Evolutionary conservation across 2,113 vertebrate species (phyloP).

Genomic region (Stegostoma tigrinum): DNA sequence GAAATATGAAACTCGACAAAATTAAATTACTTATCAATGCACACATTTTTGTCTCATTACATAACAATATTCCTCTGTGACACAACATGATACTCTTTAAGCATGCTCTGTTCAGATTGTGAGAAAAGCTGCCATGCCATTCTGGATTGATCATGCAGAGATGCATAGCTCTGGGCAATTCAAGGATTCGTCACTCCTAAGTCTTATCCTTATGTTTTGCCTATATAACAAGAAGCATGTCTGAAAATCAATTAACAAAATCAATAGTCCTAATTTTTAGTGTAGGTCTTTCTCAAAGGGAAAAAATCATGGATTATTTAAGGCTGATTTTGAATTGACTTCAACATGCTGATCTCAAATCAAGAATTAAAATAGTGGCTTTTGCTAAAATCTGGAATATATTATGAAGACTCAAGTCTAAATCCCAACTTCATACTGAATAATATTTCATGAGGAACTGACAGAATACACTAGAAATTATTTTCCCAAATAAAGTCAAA

Average conservation of each 20-base stretch:
- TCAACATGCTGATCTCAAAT: no score
- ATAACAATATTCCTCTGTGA: not conserved
- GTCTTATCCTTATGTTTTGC: not conserved
- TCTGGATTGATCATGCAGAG: not conserved
- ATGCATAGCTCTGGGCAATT: not conserved
- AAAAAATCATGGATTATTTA: not conserved
- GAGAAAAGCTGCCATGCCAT: not conserved
- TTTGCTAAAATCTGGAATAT: no score
- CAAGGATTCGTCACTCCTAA: not conserved
- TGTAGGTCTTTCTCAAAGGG: not conserved
- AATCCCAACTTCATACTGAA: no score
- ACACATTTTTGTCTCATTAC: not conserved
- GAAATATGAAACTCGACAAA: not conserved
- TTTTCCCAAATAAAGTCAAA: not conserved
- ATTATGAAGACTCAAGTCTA: no score
- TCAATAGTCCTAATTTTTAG: not conserved
- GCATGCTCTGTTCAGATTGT: not conserved
- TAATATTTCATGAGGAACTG: no score
- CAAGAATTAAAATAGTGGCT: no score
- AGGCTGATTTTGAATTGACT: not conserved
- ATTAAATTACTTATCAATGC: not conserved
- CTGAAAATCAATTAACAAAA: not conserved
- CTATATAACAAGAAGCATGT: not conserved
- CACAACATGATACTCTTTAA: not conserved
- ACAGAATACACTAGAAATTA: no score